phyloP scores from a whole-genome alignment of 1,140 invertebrate genomes.

The Diorhabda carinulata region DNA sequence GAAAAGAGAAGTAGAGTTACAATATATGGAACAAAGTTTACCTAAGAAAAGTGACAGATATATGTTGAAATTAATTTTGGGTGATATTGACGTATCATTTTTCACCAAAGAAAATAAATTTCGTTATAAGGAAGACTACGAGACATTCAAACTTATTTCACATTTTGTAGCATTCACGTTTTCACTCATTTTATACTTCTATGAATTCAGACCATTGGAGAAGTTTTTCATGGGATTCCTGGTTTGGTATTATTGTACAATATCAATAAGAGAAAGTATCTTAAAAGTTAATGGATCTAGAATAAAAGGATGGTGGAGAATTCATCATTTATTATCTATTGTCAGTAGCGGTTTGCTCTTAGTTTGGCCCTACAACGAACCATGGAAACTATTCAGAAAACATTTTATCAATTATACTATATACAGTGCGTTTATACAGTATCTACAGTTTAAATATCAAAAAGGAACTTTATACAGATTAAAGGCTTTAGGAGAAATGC shows the following conservation, averaged over 20 bases:
- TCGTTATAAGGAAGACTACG: conserved; percentile 96
- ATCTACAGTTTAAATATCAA: conserved; percentile 79
- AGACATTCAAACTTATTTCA: conserved; percentile 92
- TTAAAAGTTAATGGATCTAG: conserved; percentile 84
- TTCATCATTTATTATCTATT: conserved; percentile 96
- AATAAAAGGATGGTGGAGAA: conserved; percentile 96
- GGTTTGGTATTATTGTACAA: conserved; percentile 98
- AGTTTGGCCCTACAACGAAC: conserved; percentile 91
- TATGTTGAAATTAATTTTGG: conserved; percentile 67
- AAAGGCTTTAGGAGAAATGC: conserved; percentile 87
- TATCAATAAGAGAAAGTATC: conserved; percentile 97
- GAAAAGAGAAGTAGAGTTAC: conserved; percentile 70
- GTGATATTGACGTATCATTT: conserved; percentile 91
- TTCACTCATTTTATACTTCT: conserved; percentile 71
- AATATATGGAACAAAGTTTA: conserved; percentile 78
- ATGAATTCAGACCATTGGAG: conserved; percentile 72
- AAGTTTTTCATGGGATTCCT: conserved; percentile 90
- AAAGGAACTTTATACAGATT: conserved; percentile 89
- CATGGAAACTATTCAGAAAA: conserved; percentile 83
- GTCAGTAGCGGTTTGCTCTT: conserved; percentile 86
- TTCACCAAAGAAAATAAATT: conserved; percentile 89
- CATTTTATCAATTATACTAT: conserved; percentile 91
- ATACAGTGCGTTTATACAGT: conserved; percentile 66
- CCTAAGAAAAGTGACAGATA: conserved; percentile 83
- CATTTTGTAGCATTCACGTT: conserved; percentile 85